phyloP scores from a whole-genome alignment of 2,113 vertebrate genomes.

The Scomber japonicus region DNA sequence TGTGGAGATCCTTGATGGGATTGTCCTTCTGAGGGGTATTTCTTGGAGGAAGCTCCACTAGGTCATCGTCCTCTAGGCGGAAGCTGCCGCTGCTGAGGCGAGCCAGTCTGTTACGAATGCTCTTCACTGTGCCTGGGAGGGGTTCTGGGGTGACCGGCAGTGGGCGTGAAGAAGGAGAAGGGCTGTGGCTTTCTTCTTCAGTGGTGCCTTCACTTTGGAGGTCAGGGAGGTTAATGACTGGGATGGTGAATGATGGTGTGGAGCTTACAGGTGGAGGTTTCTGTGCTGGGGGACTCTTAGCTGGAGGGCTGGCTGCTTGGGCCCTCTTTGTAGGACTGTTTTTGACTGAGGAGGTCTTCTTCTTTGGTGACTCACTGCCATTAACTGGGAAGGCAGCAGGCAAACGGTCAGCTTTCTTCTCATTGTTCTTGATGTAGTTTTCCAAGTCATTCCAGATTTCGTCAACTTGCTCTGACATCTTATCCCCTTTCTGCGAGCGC shows the following conservation, averaged over 20 bases:
- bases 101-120: slow-evolving; percentile 83
- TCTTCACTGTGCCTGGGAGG: slow-evolving; percentile 82
- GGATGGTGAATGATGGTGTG: slow-evolving; percentile 76
- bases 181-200: slow-evolving; percentile 79
- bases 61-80: slow-evolving; percentile 83
- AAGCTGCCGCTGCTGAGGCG: slow-evolving; percentile 87
- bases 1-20: slow-evolving; percentile 80
- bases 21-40: slow-evolving; percentile 64
- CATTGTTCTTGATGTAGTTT: slow-evolving; percentile 97
- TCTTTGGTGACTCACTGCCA: slow-evolving; percentile 56
- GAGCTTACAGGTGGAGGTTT: slow-evolving; percentile 68
- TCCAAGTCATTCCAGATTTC: slow-evolving; percentile 99
- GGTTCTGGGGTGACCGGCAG: slow-evolving; percentile 84
- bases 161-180: slow-evolving; percentile 57
- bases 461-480: slow-evolving; percentile 93
- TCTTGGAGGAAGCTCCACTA: slow-evolving; percentile 81
- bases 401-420: slow-evolving; percentile 92
- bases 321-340: slow-evolving; percentile 58
- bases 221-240: slow-evolving; percentile 80
- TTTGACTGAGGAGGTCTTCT: slow-evolving; percentile 58
- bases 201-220: slow-evolving; percentile 56
- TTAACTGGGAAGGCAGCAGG: slow-evolving; percentile 95
- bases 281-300: slow-evolving; percentile 68
- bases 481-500: slow-evolving; percentile 86
- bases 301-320: slow-evolving; percentile 29